phyloP scores from a whole-genome alignment of 2,888 invertebrate genomes.

The Agapostemon virescens region DNA sequence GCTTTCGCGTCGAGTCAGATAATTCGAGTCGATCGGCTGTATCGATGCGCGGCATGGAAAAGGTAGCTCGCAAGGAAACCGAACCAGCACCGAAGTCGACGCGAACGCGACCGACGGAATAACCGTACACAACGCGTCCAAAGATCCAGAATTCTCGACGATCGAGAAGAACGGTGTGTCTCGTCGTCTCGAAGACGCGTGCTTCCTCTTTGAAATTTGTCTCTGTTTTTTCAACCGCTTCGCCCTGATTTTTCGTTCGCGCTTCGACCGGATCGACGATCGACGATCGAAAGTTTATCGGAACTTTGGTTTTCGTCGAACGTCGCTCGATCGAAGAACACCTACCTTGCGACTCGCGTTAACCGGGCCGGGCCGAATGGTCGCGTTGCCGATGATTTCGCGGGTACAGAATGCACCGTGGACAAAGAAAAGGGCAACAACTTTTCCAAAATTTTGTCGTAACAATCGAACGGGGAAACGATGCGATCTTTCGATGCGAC shows the following conservation, averaged over 20 bases:
- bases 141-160: background rate
- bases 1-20: too few relatives aligned
- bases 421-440: background rate
- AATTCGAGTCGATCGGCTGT: too few relatives aligned
- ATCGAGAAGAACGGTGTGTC: slow-evolving; percentile 57
- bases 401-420: background rate
- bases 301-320: background rate
- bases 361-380: background rate
- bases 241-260: slow-evolving; percentile 43
- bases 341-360: background rate
- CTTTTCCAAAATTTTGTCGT: background rate
- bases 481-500: too few relatives aligned
- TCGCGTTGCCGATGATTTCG: background rate
- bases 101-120: too few relatives aligned
- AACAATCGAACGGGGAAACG: background rate
- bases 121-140: too few relatives aligned
- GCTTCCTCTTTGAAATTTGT: slow-evolving; percentile 54
- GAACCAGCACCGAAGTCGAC: background rate
- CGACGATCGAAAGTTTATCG: background rate
- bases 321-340: background rate
- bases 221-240: slow-evolving; percentile 64
- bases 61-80: background rate
- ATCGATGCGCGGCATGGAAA: too few relatives aligned
- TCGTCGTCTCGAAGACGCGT: slow-evolving; percentile 64
- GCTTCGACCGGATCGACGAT: background rate